Evolutionary conservation across 2,888 invertebrate species (phyloP).

Genomic region (Drosophila macrospina): DNA sequence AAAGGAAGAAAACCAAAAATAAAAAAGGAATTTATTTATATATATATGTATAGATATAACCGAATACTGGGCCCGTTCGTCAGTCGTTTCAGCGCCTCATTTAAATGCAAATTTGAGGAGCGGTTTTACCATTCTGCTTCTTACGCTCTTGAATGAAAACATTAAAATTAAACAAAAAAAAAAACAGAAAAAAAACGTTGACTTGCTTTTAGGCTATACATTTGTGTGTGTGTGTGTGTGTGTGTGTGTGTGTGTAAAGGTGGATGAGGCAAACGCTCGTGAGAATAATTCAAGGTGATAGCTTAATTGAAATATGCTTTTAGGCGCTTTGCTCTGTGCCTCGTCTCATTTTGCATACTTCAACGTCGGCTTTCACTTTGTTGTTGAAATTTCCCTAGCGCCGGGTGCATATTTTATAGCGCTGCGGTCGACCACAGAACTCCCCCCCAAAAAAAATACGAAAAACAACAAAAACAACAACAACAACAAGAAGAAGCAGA

Average conservation of each 20-base stretch:
- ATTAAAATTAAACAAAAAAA: conserved; percentile 74
- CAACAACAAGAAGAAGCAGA: conserved; percentile 41
- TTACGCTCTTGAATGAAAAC: conserved; percentile 72
- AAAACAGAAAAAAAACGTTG: conserved; percentile 32
- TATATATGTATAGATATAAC: conserved; percentile 25
- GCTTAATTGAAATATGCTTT: conserved; percentile 85
- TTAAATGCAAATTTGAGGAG: conserved; percentile 84
- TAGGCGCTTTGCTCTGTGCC: conserved; percentile 74
- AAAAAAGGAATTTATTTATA: conserved; percentile 12
- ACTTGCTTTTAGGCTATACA: conserved; percentile 62
- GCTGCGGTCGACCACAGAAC: conserved; percentile 65
- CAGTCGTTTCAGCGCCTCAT: conserved; percentile 80
- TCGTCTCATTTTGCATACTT: conserved; percentile 62
- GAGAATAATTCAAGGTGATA: conserved; percentile 84
- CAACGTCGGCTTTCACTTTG: conserved; percentile 62
- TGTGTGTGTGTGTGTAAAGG: conserved; percentile 24
- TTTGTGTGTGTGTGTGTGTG: conserved; percentile 14
- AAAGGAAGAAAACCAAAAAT: conserved; percentile 27
- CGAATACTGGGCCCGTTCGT: conserved; percentile 57
- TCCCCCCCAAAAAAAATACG: conserved; percentile 38
- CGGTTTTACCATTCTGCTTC: conserved; percentile 70
- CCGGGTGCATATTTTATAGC: conserved; percentile 76
- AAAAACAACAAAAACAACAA: conserved; percentile 23
- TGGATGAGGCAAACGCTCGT: conserved; percentile 53
- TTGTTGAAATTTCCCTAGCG: conserved; percentile 53